phyloP scores from a whole-genome alignment of 2,797 vertebrate species.

The Pseudochromis fuscus region DNA sequence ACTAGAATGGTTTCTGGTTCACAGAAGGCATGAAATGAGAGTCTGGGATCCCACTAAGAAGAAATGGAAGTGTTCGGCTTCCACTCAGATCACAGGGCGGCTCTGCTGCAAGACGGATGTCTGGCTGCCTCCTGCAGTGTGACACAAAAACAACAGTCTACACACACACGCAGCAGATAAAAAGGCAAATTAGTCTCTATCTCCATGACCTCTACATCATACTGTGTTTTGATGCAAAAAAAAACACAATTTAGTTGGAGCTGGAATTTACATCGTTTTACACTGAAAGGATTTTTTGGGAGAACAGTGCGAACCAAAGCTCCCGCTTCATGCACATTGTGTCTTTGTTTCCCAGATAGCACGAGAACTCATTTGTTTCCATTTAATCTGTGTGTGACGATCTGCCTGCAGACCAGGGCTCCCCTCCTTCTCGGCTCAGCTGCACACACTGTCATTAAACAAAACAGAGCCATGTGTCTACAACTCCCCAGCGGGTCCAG shows the following conservation, averaged over 20 bases:
- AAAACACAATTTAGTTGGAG: conserved; percentile 19
- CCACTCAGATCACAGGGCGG: conserved; percentile 60
- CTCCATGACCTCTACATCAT: conserved; percentile 21
- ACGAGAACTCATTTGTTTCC: conserved; percentile 68
- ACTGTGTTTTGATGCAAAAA: conserved; percentile 32
- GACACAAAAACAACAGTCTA: conserved; percentile 60
- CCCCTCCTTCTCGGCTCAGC: conserved; percentile 49
- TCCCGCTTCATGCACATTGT: conserved; percentile 30
- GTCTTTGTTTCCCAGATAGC: conserved; percentile 50
- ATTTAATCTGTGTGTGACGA: conserved; percentile 75
- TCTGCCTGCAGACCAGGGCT: conserved; percentile 66
- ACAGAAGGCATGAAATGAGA: conserved; percentile 31
- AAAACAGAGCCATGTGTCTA: conserved; percentile 81
- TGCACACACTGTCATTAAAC: conserved; percentile 77
- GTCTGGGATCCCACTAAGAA: conserved; percentile 46
- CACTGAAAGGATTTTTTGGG: background rate
- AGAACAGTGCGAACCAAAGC: conserved; percentile 35
- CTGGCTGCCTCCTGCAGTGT: conserved; percentile 63
- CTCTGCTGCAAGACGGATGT: conserved; percentile 51
- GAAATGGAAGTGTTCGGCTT: conserved; percentile 56
- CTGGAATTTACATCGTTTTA: conserved; percentile 36
- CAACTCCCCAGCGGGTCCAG: conserved; percentile 62
- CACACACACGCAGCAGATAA: conserved; percentile 39
- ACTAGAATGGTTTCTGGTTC: conserved; percentile 28
- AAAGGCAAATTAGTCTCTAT: conserved; percentile 29